phyloP scores from a whole-genome alignment of 1,140 invertebrate genomes.

The Drosophila mojavensis region DNA sequence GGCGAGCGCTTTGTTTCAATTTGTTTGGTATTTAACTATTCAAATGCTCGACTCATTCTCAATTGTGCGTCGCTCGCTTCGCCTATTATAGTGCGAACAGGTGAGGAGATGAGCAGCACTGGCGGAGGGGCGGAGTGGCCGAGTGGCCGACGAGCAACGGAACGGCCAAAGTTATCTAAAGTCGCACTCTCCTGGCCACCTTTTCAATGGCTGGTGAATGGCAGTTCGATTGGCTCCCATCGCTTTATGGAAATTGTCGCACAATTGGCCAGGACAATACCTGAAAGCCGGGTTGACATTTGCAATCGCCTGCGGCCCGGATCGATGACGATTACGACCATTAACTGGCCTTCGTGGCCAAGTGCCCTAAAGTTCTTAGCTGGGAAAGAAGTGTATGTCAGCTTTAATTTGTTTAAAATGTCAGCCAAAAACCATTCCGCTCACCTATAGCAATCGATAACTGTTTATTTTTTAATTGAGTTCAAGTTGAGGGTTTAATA shows the following conservation, averaged over 20 bases:
- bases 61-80: slow-evolving; percentile 14
- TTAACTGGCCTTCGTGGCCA: slow-evolving; percentile 49
- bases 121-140: too few relatives aligned
- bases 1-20: slow-evolving; percentile 33
- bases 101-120: background rate
- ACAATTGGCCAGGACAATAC: slow-evolving; percentile 32
- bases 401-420: background rate
- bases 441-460: background rate
- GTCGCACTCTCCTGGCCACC: slow-evolving; percentile 41
- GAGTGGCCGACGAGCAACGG: too few relatives aligned
- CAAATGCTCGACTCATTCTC: slow-evolving; percentile 29
- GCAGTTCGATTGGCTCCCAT: slow-evolving; percentile 13
- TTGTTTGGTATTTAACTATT: slow-evolving; percentile 40
- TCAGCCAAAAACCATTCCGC: background rate
- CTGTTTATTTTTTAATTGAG: background rate
- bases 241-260: slow-evolving; percentile 29
- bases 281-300: slow-evolving; percentile 25
- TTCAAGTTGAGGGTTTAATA: too few relatives aligned
- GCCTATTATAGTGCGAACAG: background rate
- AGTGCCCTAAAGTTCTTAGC: slow-evolving; percentile 27
- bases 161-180: slow-evolving; percentile 20
- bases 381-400: background rate
- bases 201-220: slow-evolving; percentile 19
- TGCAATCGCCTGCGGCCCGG: slow-evolving; percentile 29
- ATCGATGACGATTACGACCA: slow-evolving; percentile 57